A percentile compares a stretch with the other conserved stretches of the same genome.
Conservation (phyloP, 2,888 invertebrate species). For the Octonoba sinensis region DNA sequence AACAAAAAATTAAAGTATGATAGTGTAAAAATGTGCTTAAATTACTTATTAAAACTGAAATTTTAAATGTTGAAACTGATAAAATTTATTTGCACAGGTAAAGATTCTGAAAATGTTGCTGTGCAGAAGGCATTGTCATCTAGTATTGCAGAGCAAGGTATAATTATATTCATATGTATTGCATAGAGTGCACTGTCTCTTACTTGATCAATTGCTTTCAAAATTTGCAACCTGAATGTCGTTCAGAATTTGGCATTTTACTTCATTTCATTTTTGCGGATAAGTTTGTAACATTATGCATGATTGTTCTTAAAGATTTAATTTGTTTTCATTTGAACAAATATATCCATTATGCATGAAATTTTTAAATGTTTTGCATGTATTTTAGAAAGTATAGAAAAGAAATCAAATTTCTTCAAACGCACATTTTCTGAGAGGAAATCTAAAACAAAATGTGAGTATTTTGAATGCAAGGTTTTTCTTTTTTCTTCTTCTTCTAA, state of each 20-base stretch:
- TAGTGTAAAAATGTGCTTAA: no score
- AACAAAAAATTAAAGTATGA: no score
- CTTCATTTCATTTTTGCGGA: no score
- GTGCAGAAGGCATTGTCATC: conserved; percentile 72
- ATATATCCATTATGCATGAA: conserved; percentile 25
- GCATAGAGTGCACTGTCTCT: no score
- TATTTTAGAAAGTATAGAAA: conserved; percentile 53
- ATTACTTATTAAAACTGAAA: no score
- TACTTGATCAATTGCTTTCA: no score
- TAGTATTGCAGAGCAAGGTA: conserved; percentile 71
- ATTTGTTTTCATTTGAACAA: not conserved
- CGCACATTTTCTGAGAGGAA: conserved; percentile 60
- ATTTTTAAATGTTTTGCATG: conserved; percentile 47
- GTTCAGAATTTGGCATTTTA: no score
- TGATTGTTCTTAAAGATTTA: not conserved
- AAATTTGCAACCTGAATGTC: no score
- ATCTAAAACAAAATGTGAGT: conserved; percentile 57
- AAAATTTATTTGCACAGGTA: conserved; percentile 27
- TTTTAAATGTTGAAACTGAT: no score
- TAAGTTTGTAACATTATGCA: not conserved
- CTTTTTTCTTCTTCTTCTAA: not conserved
- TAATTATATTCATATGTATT: not conserved
- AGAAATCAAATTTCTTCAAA: conserved; percentile 57
- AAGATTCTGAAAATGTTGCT: conserved; percentile 58
- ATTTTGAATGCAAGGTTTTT: not conserved